These are phyloP conservation scores for Enteromius radiatus DNA, from an alignment of 2,797 vertebrate genomes.

Conservation along the genomic window DNA sequence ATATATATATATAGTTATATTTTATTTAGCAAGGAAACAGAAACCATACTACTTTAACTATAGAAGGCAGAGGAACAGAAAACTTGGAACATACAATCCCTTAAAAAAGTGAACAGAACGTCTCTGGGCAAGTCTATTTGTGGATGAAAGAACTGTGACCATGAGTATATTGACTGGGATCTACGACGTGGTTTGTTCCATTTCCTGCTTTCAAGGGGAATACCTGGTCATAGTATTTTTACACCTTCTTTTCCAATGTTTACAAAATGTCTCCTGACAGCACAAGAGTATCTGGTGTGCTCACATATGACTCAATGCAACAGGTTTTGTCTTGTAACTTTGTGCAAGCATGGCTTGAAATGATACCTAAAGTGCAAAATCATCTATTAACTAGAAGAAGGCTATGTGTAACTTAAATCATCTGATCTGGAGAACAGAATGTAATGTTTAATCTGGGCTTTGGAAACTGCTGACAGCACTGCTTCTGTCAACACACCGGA, in stretches of 20 bases:
- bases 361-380: constrained; percentile 36
- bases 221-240: constrained; percentile 47
- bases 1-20: no score
- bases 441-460: constrained; percentile 35
- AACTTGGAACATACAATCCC: not conserved
- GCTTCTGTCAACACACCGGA: constrained; percentile 46
- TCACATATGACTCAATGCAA: not conserved
- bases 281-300: not conserved
- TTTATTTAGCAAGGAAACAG: not conserved
- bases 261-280: not conserved
- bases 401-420: constrained; percentile 41
- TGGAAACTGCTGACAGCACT: constrained; percentile 52
- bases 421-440: constrained; percentile 33
- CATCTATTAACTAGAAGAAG: constrained; percentile 4
- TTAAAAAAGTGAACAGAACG: not conserved
- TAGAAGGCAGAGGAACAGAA: not conserved
- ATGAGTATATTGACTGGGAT: constrained; percentile 23
- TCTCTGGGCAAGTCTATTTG: not conserved
- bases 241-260: constrained; percentile 17
- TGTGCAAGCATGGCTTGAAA: constrained; percentile 41
- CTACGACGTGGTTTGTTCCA: constrained; percentile 38
- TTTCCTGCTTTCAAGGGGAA: constrained; percentile 46
- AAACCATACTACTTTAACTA: not conserved
- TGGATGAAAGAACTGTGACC: constrained; percentile 40
- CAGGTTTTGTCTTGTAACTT: constrained; percentile 28